These are phyloP conservation scores for Diphyllodes magnificus DNA, from an alignment of 2,113 vertebrate species.

Conservation along the genomic window DNA sequence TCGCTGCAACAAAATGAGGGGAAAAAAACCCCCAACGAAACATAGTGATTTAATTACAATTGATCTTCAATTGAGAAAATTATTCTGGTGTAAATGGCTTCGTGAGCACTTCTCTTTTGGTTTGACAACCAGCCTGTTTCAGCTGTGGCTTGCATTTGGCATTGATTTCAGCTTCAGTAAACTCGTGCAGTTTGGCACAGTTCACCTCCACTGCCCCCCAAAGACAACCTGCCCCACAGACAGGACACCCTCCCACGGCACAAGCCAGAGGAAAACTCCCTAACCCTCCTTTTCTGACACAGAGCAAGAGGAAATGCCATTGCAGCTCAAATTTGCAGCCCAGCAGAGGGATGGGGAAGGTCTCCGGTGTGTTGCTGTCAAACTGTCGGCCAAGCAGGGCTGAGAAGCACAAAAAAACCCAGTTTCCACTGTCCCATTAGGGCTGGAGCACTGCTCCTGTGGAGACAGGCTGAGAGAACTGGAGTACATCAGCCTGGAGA, in stretches of 20 bases:
- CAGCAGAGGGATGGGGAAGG: not conserved
- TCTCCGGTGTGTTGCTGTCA: not conserved
- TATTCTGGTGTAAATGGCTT: not conserved
- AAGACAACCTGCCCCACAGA: not conserved
- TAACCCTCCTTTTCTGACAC: not conserved
- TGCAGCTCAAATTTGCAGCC: not conserved
- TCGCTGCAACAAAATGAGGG: not conserved
- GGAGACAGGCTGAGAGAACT: not conserved
- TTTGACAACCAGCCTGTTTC: not conserved
- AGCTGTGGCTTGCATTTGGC: not conserved
- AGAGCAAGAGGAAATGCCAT: not conserved
- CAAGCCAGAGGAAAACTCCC: not conserved
- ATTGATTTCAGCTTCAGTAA: not conserved
- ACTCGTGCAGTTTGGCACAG: not conserved
- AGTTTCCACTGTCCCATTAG: accelerated
- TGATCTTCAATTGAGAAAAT: not conserved
- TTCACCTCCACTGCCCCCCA: not conserved
- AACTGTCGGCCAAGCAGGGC: accelerated
- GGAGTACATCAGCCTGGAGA: not conserved
- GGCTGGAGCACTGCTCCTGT: not conserved
- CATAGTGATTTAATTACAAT: not conserved
- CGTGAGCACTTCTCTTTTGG: not conserved
- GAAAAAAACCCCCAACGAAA: not conserved
- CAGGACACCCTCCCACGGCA: not conserved
- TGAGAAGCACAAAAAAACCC: accelerated